A percentile compares a stretch with the other conserved stretches of the same genome.
phyloP scores from a whole-genome alignment of 2,888 invertebrate species.

The Habrosyne pyritoides region DNA sequence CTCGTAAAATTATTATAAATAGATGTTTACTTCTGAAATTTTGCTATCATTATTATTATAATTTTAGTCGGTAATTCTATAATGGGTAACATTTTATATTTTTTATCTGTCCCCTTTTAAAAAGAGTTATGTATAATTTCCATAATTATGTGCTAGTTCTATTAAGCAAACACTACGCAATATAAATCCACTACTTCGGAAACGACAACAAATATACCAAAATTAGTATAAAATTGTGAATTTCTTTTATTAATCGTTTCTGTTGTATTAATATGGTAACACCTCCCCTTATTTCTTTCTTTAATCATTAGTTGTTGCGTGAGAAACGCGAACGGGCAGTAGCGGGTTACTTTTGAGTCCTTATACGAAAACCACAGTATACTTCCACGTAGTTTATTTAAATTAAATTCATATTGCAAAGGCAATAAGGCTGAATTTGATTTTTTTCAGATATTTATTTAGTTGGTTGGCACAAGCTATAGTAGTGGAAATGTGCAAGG shows the following conservation, averaged over 20 bases:
- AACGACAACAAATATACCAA: conserved; percentile 16
- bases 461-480: conserved; percentile 53
- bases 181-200: no score
- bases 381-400: conserved; percentile 15
- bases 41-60: no score
- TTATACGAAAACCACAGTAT: conserved; percentile 31
- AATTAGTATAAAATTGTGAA: conserved; percentile 11
- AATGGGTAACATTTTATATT: no score
- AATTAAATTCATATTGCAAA: background rate
- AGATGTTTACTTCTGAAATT: no score
- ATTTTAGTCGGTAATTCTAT: no score
- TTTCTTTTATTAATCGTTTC: conserved; percentile 33
- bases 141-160: no score
- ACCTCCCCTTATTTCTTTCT: conserved; percentile 57
- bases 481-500: conserved; percentile 73
- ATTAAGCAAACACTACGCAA: no score
- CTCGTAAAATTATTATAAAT: background rate
- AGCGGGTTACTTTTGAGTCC: conserved; percentile 68
- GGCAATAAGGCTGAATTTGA: conserved; percentile 41
- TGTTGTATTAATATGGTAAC: conserved; percentile 71
- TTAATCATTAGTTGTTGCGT: conserved; percentile 78
- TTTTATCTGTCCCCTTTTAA: no score
- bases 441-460: conserved; percentile 21
- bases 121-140: no score
- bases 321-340: conserved; percentile 79